A percentile compares a stretch with the other conserved stretches of the same genome.
phyloP scores from a whole-genome alignment of 92 coral and sea anemone species.

The Hydrozoanthus gracilis region DNA sequence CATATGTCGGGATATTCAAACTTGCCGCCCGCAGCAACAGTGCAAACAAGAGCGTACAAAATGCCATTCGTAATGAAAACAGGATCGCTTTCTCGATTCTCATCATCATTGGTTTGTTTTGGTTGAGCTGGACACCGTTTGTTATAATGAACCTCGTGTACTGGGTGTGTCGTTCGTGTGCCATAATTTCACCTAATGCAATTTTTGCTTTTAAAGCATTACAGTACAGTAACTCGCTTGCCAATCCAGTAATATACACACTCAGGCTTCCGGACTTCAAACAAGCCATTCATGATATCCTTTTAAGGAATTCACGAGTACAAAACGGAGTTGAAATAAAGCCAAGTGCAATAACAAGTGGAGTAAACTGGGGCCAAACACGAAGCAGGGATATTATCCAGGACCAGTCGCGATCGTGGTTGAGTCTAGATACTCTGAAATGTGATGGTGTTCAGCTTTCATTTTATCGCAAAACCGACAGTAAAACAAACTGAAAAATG shows the following conservation, averaged over 20 bases:
- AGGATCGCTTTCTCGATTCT: slow-evolving; percentile 64
- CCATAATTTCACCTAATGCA: slow-evolving; percentile 46
- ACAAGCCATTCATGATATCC: slow-evolving; percentile 48
- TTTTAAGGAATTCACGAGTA: slow-evolving; percentile 11
- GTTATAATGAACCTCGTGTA: slow-evolving; percentile 66
- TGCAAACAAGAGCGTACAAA: slow-evolving; percentile 39
- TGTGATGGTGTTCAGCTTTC: slow-evolving; percentile 22
- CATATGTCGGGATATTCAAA: slow-evolving; percentile 61
- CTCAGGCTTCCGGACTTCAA: slow-evolving; percentile 60
- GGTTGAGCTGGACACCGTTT: slow-evolving; percentile 67
- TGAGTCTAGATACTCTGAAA: slow-evolving; percentile 28
- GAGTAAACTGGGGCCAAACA: slow-evolving; percentile 18
- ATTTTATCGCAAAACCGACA: slow-evolving; percentile 29
- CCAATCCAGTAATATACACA: slow-evolving; percentile 65
- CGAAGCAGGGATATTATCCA: slow-evolving; percentile 5
- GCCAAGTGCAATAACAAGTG: neutral
- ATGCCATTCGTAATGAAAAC: slow-evolving; percentile 51
- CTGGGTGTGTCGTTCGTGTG: slow-evolving; percentile 67
- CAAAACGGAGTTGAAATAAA: neutral
- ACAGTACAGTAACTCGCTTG: slow-evolving; percentile 67
- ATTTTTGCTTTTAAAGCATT: slow-evolving; percentile 64
- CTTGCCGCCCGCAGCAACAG: slow-evolving; percentile 56
- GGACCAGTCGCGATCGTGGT: slow-evolving; percentile 22
- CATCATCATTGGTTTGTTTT: slow-evolving; percentile 59
- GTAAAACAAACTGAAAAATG: neutral